Evolutionary conservation across 1,140 invertebrate genomes (phyloP).

Genomic region (Schlechtendalia chinensis): DNA sequence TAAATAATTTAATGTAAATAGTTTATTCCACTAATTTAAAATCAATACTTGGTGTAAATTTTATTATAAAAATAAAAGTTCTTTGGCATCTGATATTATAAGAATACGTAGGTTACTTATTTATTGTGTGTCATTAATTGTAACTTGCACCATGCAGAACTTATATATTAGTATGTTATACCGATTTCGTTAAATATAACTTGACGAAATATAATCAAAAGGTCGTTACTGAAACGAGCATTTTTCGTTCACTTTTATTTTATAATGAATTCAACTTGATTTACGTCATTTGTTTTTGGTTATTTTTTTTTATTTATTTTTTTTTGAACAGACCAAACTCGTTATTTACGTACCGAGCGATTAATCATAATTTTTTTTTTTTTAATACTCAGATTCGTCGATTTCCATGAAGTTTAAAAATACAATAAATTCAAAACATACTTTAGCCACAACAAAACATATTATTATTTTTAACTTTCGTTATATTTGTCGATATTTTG

Average conservation of each 20-base stretch:
- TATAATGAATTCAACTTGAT: not conserved
- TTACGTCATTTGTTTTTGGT: not conserved
- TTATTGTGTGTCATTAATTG: not conserved
- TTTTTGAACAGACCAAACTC: no score
- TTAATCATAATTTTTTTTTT: no score
- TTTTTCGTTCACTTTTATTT: not conserved
- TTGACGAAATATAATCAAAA: conserved; percentile 23
- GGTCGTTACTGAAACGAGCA: not conserved
- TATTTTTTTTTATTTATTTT: not conserved
- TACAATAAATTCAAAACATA: not conserved
- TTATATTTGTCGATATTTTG: not conserved
- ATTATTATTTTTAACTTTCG: not conserved
- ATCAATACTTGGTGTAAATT: not conserved
- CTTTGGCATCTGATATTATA: no score
- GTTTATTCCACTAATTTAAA: not conserved
- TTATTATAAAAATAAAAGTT: no score
- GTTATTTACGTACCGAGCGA: not conserved
- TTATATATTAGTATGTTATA: not conserved
- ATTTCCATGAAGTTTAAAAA: no score
- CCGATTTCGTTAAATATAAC: not conserved
- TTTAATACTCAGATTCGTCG: no score
- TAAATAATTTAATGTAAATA: no score
- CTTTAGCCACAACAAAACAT: no score
- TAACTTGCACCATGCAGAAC: not conserved
- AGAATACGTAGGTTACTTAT: no score